Conservation (phyloP, 2,888 invertebrate genomes). For the Phalangium opilio region DNA sequence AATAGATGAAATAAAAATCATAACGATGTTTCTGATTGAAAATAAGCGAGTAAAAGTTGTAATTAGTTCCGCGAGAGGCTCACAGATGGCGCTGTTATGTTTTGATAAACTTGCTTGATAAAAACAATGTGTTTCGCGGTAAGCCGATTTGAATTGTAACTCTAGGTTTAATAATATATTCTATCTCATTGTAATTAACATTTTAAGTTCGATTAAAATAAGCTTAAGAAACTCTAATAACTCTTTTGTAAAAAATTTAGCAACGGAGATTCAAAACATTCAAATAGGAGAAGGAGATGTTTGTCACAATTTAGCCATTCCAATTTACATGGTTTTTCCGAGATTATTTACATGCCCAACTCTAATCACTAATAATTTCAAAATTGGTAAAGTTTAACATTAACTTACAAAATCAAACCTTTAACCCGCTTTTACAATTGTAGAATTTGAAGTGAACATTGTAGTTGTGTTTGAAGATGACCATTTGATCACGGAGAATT, state of each 20-base stretch:
- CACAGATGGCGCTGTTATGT: no score
- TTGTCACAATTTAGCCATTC: constrained; percentile 59
- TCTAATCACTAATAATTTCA: constrained; percentile 73
- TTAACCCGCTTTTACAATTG: constrained; percentile 12
- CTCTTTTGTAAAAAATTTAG: constrained; percentile 38
- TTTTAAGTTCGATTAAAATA: no score
- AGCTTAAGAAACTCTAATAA: no score
- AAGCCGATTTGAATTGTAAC: no score
- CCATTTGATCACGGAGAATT: constrained; percentile 84
- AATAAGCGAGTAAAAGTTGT: no score
- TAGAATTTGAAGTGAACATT: constrained; percentile 88
- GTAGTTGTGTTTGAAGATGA: constrained; percentile 85
- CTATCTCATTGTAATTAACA: no score
- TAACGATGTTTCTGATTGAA: no score
- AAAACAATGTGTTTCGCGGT: no score
- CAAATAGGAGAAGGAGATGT: constrained; percentile 91
- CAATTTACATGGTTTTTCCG: constrained; percentile 90
- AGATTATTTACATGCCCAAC: constrained; percentile 89
- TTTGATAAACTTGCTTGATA: no score
- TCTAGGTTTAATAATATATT: no score
- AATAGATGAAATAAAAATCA: no score
- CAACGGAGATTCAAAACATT: constrained; percentile 95
- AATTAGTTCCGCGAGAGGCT: no score
- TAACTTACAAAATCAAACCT: background rate
- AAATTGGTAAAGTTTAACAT: constrained; percentile 54